Base-by-base conservation (phyloP, 2,113 vertebrate species). In the Clupea harengus region DNA sequence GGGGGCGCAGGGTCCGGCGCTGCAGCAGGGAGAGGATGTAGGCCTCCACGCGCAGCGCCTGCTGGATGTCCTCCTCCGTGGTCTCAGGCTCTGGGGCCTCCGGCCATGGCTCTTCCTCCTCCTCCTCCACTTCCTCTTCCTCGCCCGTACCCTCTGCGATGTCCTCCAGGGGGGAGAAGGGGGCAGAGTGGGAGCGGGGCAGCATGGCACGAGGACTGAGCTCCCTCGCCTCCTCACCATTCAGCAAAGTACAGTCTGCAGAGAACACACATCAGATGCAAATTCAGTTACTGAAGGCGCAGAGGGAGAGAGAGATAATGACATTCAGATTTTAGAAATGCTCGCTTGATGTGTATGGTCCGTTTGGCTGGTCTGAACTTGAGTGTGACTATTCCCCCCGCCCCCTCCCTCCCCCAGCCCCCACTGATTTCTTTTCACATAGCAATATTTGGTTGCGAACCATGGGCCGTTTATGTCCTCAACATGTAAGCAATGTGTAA, bases 21-120 rank as follows among this genome's bases (percentile, higher is more conserved):
- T 97, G 96, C 84, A 98, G 91, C 18, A 98, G 96, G 87, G 92
- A 93, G 0, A 97, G 91, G 90, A 98, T 98, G 92, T 97, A 97
- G 75, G 94, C 93, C 88, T 98, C 96, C 18, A 96, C 95, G 84
- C 94, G 94, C 87, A 95, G 90, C 57, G 94, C 93, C 1, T 94
- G 93, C 60, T 95, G 93, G 83, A 93, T 91, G 15, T 90, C 91
- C 85, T 95, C 93, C 17, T 92, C 91, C 22, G 94, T 93, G 0
- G 90, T 89, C 0, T 89, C 91, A 52, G 54, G 32, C 10, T 88
- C 85, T 83, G 72, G 72, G 15, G 32, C 52, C 75, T 84, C 83
- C 25, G 47, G 50, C 89, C 85, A 50, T 44, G 81, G 45, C 0
- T 75, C 47, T 2, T 78, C 57, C 22, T 86, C 85, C 25, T 86